Evolutionary conservation across 2,113 vertebrate species (phyloP).

Genomic region (Nothocercus julius): DNA sequence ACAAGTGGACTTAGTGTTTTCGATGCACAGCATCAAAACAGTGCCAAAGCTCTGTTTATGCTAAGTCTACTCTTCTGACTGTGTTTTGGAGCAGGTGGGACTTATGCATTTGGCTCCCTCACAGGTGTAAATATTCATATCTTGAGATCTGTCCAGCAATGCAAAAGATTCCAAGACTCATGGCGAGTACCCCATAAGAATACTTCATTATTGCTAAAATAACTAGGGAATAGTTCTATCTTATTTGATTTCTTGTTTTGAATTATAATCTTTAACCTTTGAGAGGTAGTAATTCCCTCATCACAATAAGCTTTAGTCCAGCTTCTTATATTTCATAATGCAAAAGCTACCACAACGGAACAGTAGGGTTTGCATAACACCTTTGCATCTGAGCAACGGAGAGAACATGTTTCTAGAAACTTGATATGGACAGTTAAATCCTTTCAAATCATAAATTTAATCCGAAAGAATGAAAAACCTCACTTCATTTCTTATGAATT

Average conservation of each 20-base stretch:
- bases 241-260: not conserved
- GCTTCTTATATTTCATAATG: not conserved
- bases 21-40: not conserved
- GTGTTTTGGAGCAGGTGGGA: not conserved
- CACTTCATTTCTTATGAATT: not conserved
- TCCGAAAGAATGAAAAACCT: not conserved
- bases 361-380: not conserved
- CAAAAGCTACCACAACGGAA: not conserved
- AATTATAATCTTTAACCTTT: not conserved
- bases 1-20: not conserved
- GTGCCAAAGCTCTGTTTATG: not conserved
- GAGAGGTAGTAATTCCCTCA: not conserved
- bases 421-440: not conserved
- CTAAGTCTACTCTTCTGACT: not conserved
- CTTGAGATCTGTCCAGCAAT: not conserved
- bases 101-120: not conserved
- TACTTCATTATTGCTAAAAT: not conserved
- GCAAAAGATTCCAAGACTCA: not conserved
- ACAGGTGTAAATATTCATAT: not conserved
- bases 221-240: not conserved
- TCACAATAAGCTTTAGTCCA: not conserved
- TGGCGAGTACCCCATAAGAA: not conserved
- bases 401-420: not conserved
- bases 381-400: not conserved
- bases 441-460: not conserved